Evolutionary conservation across 2,888 invertebrate species (phyloP), one percentile per base, ranked within the genome.

Genomic region (Hydrotaea cyrtoneurina): DNA sequence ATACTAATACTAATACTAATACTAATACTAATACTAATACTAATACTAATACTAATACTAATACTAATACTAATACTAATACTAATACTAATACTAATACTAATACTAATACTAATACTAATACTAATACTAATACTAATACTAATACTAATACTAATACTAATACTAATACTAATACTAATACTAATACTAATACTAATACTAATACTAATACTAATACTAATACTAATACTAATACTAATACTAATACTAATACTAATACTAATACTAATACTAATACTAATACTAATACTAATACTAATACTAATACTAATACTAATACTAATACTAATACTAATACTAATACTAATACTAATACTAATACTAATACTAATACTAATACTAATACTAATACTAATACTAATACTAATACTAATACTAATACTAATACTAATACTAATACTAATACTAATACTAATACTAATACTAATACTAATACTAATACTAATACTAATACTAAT

Each of bases 1-100:
- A n/a, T n/a, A n/a, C n/a, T 46, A n/a, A 46, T 46, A 46, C 46
- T 46, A n/a, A 46, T 46, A 46, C 46, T 46, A n/a, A 46, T 46
- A 46, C 46, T 46, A n/a, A 46, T 46, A 46, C 46, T 46, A n/a
- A 46, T 46, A 46, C 46, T 46, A n/a, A 46, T 46, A 46, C 46
- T 46, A n/a, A 46, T 46, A 46, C 46, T 46, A n/a, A 46, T 46
- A 46, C 46, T 46, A n/a, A 46, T 46, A 46, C 46, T 46, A n/a
- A 46, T 46, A 46, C 46, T 46, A n/a, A 46, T 46, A 46, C 46
- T 46, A n/a, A 46, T 46, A 46, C 46, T 46, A n/a, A 46, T 46
- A 46, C 46, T 46, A n/a, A 46, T 46, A 46, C 46, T 46, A n/a
- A 46, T 46, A 46, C 46, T 46, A n/a, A 46, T 46, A 46, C 46